Conservation (phyloP, 1,140 invertebrate species). For the Brachionus rotundiformis region DNA sequence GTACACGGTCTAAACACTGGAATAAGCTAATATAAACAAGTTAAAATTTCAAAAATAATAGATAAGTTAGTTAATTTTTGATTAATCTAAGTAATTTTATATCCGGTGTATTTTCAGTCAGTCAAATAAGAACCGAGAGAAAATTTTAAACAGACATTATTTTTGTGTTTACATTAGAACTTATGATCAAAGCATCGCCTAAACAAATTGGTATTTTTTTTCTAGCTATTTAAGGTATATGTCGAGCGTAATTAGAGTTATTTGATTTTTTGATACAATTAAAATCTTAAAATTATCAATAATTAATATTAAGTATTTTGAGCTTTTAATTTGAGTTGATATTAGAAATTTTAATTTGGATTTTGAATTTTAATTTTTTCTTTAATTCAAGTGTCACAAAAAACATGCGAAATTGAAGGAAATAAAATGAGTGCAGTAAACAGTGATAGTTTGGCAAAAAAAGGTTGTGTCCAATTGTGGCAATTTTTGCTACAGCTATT, state of each 20-base stretch:
- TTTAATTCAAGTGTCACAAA: conserved; percentile 23
- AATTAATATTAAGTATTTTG: conserved; percentile 14
- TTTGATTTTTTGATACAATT: neutral
- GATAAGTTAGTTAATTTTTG: conserved; percentile 34
- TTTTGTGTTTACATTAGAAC: conserved; percentile 14
- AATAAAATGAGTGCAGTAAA: neutral
- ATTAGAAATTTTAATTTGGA: conserved; percentile 11
- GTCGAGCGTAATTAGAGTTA: neutral
- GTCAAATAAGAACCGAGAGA: neutral
- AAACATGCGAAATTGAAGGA: conserved; percentile 3
- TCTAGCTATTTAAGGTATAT: neutral
- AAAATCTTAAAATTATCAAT: neutral
- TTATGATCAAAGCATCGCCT: neutral
- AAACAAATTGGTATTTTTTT: neutral
- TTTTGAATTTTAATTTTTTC: neutral
- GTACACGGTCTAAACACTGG: conserved; percentile 10
- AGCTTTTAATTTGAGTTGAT: conserved; percentile 38
- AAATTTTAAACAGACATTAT: conserved; percentile 26
- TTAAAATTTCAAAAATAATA: conserved; percentile 16
- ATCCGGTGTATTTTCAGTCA: conserved; percentile 20
- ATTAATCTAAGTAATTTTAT: conserved; percentile 46
- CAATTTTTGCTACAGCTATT: conserved; percentile 86
- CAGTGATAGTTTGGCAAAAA: conserved; percentile 53
- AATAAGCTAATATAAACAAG: conserved; percentile 20
- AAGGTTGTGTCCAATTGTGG: conserved; percentile 87